A percentile compares a stretch with the other conserved stretches of the same genome.
These are phyloP conservation scores for Passerina amoena DNA, from an alignment of 2,113 vertebrate genomes.

Conservation along the genomic window DNA sequence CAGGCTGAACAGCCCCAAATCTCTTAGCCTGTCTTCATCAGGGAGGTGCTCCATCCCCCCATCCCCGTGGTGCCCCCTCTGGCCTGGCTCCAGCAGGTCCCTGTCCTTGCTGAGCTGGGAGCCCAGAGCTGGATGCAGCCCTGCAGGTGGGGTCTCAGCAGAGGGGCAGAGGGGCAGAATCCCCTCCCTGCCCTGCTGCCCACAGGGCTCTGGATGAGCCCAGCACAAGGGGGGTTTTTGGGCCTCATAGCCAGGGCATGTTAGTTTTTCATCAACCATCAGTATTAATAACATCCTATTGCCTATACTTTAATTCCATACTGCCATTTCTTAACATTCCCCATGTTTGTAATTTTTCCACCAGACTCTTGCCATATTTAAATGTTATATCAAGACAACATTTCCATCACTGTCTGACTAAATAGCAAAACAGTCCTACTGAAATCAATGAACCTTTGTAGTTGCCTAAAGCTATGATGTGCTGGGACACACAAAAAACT, in stretches of 20 bases:
- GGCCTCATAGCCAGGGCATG: accelerated
- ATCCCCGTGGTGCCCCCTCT: background rate
- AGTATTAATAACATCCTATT: background rate
- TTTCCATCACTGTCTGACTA: background rate
- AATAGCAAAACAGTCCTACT: background rate
- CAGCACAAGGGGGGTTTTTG: background rate
- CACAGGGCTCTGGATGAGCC: background rate
- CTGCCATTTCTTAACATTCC: background rate
- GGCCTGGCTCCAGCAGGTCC: accelerated
- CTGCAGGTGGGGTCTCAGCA: background rate
- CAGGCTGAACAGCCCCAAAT: background rate
- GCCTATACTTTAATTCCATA: background rate
- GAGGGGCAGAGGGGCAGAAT: background rate
- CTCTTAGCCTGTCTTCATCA: background rate
- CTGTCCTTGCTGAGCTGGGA: background rate
- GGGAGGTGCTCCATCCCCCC: background rate
- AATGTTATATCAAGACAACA: background rate
- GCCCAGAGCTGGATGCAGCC: background rate
- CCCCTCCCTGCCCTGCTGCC: background rate
- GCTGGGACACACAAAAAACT: background rate
- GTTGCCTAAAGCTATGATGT: background rate
- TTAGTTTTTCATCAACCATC: background rate
- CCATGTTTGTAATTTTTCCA: background rate
- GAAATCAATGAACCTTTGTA: background rate
- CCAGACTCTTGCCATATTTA: background rate